A percentile compares a stretch with the other conserved stretches of the same genome.
phyloP scores from a whole-genome alignment of 2,113 vertebrate species.

The Daubentonia madagascariensis region DNA sequence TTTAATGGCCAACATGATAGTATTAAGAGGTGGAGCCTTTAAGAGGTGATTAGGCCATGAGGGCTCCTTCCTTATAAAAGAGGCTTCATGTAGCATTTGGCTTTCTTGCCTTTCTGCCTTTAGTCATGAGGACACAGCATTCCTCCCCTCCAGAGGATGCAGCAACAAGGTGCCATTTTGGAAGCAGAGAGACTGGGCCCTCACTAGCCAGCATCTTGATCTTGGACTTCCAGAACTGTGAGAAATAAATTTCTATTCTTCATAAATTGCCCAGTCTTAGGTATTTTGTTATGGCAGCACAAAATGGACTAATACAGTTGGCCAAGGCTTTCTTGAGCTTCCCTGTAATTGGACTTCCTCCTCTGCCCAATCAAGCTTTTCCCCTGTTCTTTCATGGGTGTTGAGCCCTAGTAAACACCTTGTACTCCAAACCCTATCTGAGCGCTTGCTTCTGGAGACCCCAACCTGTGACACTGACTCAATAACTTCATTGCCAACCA shows the following conservation, averaged over 20 bases:
- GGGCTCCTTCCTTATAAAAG: neutral
- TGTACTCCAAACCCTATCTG: neutral
- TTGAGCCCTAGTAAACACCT: neutral
- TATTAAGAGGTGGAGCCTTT: neutral
- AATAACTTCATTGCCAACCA: neutral
- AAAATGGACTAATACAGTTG: neutral
- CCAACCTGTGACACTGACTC: neutral
- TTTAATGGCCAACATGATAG: neutral
- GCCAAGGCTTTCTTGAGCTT: neutral
- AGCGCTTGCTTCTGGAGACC: neutral
- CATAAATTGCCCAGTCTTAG: neutral
- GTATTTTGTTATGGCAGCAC: too few species aligned
- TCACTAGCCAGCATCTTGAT: neutral
- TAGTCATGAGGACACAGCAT: rapidly evolving
- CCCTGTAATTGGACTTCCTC: neutral
- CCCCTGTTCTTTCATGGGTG: neutral
- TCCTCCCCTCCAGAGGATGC: neutral
- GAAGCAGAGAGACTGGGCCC: neutral
- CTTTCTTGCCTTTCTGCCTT: neutral
- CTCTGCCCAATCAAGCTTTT: neutral
- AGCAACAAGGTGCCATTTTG: neutral
- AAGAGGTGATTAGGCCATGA: neutral
- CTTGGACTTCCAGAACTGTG: neutral
- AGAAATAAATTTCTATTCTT: neutral
- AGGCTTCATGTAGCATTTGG: too few species aligned